Evolutionary conservation across 2,888 invertebrate species (phyloP), one percentile per base, ranked within the genome.

Genomic region (Drosophila subquinaria): DNA sequence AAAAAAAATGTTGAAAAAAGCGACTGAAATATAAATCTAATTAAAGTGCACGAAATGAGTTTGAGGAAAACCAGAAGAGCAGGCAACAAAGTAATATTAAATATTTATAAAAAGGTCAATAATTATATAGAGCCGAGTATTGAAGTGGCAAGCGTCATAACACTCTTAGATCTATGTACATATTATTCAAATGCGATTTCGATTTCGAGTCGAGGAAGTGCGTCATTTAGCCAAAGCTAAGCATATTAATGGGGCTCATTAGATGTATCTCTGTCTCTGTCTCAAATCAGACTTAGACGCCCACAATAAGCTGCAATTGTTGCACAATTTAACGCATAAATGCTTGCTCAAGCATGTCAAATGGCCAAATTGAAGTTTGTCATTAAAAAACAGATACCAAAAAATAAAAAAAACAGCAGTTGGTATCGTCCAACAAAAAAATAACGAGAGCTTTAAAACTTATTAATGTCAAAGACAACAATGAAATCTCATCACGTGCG

Each of bases 381-480:
- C 59, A 55, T 55, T 52, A 38, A 59, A 48, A 23, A 23, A 23
- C 10, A 15, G 11, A 15, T 13, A 45, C 33, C 30, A 56, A 38
- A 48, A 48, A 36, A 15, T 52, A 35, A 63, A 52, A 43, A 30
- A 23, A 23, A 23, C 23, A 23, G 23, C 23, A 23, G 20, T 20
- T 20, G 20, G 20, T 20, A 20, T 20, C 20, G 20, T 20, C 20
- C 20, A 20, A 20, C 13, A 52, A 62, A 69, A 59, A 38, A 38
- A 40, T 45, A 56, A 27, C 51, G 63, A 60, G 17, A 50, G 43
- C 72, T 53, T 57, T 56, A 33, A 43, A 15, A 30, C 62, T 43
- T 62, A 86, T 73, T 86, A 77, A 86, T 86, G 85, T 83, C 88
- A 86, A 86, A 76, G 89, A 73, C 65, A 69, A 65, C 75, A 74